Conservation (phyloP, 30 jellyfish, hydroid and myxozoan genomes). For the Turritopsis dohrnii region DNA sequence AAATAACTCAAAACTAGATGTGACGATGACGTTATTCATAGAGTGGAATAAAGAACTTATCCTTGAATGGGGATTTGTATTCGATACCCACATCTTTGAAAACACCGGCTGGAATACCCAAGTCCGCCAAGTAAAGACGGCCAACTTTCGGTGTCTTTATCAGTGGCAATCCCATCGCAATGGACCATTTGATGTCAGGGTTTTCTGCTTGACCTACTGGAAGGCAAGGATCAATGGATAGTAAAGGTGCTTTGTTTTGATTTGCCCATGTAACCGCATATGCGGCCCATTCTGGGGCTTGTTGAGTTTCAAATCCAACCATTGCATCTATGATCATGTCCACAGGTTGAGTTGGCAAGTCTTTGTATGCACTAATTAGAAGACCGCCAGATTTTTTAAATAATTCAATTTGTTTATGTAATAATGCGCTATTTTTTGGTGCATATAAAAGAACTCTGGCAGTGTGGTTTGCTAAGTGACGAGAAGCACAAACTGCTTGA, state of each 20-base stretch:
- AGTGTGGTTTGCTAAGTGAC: conserved; percentile 82
- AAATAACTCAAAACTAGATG: background rate
- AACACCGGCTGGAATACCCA: conserved; percentile 79
- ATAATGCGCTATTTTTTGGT: conserved; percentile 33
- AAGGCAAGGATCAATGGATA: conserved; percentile 77
- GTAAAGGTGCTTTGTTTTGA: conserved; percentile 82
- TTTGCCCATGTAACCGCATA: conserved; percentile 78
- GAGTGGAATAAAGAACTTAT: conserved; percentile 67
- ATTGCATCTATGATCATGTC: conserved; percentile 83
- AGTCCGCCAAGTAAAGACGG: conserved; percentile 68
- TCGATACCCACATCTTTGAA: conserved; percentile 76
- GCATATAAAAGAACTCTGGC: conserved; percentile 50
- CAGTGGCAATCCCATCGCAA: conserved; percentile 78
- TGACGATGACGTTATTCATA: conserved; percentile 24
- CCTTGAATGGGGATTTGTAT: conserved; percentile 76
- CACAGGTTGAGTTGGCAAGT: conserved; percentile 79
- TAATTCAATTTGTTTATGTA: conserved; percentile 47
- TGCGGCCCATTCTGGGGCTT: conserved; percentile 42
- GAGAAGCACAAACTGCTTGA: conserved; percentile 70
- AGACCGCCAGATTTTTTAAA: conserved; percentile 55
- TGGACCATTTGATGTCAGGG: conserved; percentile 71
- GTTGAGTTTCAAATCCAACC: conserved; percentile 44
- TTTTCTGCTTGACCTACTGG: background rate
- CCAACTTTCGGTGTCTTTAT: conserved; percentile 72
- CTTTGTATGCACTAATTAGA: conserved; percentile 40